Conservation (phyloP, 2,888 invertebrate genomes). For the Thymelicus lineola region DNA sequence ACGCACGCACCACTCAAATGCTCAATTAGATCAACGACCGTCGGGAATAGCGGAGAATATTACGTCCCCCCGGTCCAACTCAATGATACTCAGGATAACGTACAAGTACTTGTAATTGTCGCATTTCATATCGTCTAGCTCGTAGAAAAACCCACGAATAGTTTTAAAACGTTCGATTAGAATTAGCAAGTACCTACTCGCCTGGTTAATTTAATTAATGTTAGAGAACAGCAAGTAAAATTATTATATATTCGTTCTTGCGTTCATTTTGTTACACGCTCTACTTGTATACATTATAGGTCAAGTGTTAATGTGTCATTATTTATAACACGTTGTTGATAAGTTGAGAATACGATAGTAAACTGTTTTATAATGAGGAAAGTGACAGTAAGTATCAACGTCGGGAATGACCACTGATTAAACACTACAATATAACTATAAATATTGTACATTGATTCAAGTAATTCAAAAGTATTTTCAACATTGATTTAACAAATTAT, state of each 20-base stretch:
- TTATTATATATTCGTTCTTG: conserved; percentile 16
- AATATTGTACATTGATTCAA: background rate
- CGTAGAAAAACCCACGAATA: background rate
- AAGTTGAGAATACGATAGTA: conserved; percentile 32
- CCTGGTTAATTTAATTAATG: conserved; percentile 1
- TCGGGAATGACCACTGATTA: conserved; percentile 13
- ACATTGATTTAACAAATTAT: background rate
- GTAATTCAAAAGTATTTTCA: background rate
- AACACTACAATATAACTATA: background rate
- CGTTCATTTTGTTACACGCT: conserved; percentile 34
- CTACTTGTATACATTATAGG: conserved; percentile 37
- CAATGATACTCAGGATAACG: conserved; percentile 64
- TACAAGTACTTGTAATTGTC: conserved; percentile 35
- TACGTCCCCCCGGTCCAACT: conserved; percentile 66
- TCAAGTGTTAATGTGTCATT: conserved; percentile 34
- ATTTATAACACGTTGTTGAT: conserved; percentile 26
- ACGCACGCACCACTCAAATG: conserved; percentile 82
- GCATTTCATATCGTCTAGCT: conserved; percentile 18
- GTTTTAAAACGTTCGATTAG: background rate
- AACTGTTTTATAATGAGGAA: conserved; percentile 15
- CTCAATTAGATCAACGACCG: conserved; percentile 81
- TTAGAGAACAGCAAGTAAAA: conserved; percentile 6
- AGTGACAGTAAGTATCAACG: background rate
- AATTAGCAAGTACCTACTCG: background rate
- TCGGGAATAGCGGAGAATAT: conserved; percentile 70